Base-by-base conservation (phyloP, 1,140 invertebrate species). In the Drosophila fuyamai region DNA sequence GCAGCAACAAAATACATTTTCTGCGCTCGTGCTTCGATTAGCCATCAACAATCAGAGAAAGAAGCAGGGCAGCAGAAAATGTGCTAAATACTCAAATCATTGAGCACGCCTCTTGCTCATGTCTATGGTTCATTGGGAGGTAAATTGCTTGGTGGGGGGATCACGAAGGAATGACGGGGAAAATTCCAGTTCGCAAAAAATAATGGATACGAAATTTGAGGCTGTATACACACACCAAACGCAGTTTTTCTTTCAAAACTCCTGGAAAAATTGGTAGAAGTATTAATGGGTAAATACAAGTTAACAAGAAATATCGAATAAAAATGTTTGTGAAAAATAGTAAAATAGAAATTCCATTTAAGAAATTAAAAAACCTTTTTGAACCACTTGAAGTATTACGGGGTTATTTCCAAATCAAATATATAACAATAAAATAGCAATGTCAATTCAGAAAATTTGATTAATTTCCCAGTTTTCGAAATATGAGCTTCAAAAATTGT, bases 1-100 rank as follows among this genome's bases (percentile, higher is more conserved):
- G 48, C 58, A 55, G 58, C 48, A 29, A 10, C 44, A 81, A 67
- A 51, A 54, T 76, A 62, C 43, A 50, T 36, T 27, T 71, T 66
- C 32, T 54, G 65, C 51, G 61, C 82, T 86, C 63, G 78, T 85
- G 82, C 67, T 81, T 66, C 70, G 68, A 79, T 79, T 68, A 65
- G 41, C 47, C 48, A 74, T 56, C 38, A 63, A 63, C 46, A 66
- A 60, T 29, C 23, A 13, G 18, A 13, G 29, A 32, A 54, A 18
- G 46, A 12, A 56, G 50, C 48, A 35, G 48, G 27, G 48, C 48
- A 55, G 23, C 38, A 43, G 48, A 66, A 86, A 78, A 82, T 88
- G 83, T 86, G 82, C 79, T 86, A 82, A 88, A 76, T 70, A 73
- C 54, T 41, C 60, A 14, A 44, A 51, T 46, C 59, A 50, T 46